A percentile compares a stretch with the other conserved stretches of the same genome.
Evolutionary conservation across 2,113 vertebrate genomes (phyloP).

Genomic region (Gallinago media): DNA sequence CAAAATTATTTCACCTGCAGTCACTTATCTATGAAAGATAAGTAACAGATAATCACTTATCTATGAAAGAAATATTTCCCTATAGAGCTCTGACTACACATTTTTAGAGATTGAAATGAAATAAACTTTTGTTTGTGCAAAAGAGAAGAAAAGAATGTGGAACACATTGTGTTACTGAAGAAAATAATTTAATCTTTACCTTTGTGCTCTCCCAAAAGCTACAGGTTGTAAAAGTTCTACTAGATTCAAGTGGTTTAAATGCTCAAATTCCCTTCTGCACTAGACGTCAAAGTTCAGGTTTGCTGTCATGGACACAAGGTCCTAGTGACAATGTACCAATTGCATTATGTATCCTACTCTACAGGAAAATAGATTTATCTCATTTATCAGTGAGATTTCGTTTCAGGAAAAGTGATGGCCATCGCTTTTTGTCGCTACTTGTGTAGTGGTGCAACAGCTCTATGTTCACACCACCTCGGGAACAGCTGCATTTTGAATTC

Average conservation of each 20-base stretch:
- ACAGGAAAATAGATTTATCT: not conserved
- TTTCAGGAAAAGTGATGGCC: not conserved
- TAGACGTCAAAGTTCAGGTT: not conserved
- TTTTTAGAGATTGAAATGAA: not conserved
- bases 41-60: not conserved
- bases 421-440: not conserved
- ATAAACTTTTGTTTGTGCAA: not conserved
- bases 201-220: not conserved
- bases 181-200: not conserved
- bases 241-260: not conserved
- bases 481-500: not conserved
- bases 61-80: not conserved
- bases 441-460: not conserved
- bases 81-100: not conserved
- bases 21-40: not conserved
- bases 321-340: not conserved
- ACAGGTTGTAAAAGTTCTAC: not conserved
- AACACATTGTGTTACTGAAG: not conserved
- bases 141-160: not conserved
- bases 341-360: not conserved
- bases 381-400: not conserved
- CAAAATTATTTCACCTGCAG: not conserved
- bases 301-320: fast-evolving
- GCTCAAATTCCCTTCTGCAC: not conserved
- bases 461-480: not conserved